Conservation (phyloP, 2,113 vertebrate genomes). For the Cynocephalus volans region DNA sequence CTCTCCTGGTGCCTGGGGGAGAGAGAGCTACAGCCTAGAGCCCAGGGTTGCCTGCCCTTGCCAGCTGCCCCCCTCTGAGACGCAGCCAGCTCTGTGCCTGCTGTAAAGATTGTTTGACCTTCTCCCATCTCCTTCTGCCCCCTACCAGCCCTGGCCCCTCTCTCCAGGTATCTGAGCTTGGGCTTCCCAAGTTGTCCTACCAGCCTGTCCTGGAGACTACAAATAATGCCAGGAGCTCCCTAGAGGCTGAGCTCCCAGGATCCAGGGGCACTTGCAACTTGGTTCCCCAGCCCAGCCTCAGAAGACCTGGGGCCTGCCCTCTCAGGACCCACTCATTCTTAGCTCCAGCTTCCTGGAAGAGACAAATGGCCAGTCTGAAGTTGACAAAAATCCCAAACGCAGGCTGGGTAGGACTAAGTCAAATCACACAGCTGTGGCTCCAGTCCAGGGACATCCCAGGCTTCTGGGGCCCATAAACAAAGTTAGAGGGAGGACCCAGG, state of each 20-base stretch:
- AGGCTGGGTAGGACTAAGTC: not conserved
- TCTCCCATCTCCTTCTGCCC: not conserved
- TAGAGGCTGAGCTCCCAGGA: not conserved
- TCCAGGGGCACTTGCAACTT: too few relatives aligned
- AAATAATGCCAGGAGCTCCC: not conserved
- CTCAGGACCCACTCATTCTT: not conserved
- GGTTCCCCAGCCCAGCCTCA: not conserved
- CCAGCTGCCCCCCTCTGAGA: not conserved
- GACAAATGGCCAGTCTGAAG: not conserved
- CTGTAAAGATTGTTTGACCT: not conserved
- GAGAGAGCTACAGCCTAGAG: not conserved
- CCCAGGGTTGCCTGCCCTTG: not conserved
- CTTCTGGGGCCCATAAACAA: not conserved
- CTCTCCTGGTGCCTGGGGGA: conserved; percentile 20
- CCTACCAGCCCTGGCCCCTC: not conserved
- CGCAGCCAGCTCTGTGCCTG: not conserved
- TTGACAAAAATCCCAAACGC: not conserved
- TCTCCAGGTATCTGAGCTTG: not conserved
- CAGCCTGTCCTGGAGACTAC: not conserved
- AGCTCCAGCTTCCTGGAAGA: not conserved
- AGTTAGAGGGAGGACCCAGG: too few relatives aligned
- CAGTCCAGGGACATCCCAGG: not conserved
- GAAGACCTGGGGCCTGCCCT: not conserved
- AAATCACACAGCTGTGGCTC: not conserved
- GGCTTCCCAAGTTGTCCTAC: not conserved